A percentile compares a stretch with the other conserved stretches of the same genome.
These are phyloP conservation scores for Phorcus lineatus DNA, from an alignment of 2,888 invertebrate genomes.

Conservation along the genomic window DNA sequence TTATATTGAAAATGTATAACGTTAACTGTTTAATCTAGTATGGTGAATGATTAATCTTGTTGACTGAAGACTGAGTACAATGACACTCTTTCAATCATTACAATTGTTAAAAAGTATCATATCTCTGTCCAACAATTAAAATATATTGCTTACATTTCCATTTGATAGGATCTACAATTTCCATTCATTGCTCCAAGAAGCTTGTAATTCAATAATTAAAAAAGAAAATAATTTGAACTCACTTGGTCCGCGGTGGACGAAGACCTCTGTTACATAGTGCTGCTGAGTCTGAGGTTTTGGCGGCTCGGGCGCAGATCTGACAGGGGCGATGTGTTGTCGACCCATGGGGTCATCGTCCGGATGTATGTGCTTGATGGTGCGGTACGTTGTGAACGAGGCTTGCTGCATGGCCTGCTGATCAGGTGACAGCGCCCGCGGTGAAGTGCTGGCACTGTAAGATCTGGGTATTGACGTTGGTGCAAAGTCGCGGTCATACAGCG, in stretches of 20 bases:
- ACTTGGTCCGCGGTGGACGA: constrained; percentile 62
- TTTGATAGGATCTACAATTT: too few species aligned
- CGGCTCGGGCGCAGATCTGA: constrained; percentile 33
- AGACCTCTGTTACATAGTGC: constrained; percentile 69
- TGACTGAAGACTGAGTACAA: too few species aligned
- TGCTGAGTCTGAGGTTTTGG: constrained; percentile 53
- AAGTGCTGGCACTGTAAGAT: constrained; percentile 50
- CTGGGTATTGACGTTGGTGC: constrained; percentile 37
- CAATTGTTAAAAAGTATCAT: too few species aligned
- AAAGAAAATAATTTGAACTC: constrained; percentile 9
- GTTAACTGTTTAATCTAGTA: too few species aligned
- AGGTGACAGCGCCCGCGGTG: constrained; percentile 38
- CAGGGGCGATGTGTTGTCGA: constrained; percentile 20
- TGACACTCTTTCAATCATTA: too few species aligned
- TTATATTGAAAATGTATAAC: too few species aligned
- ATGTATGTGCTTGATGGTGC: constrained; percentile 51
- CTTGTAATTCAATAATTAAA: too few species aligned
- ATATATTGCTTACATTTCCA: too few species aligned
- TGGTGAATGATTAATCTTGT: too few species aligned
- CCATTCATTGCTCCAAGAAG: too few species aligned
- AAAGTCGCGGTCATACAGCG: constrained; percentile 49
- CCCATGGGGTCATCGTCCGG: constrained; percentile 40
- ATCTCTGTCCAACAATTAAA: too few species aligned
- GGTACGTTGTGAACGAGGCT: constrained; percentile 57
- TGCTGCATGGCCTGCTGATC: constrained; percentile 37